Percentiles rank a stretch among this genome's conserved stretches.
Evolutionary conservation across 2,113 vertebrate genomes (phyloP).

Genomic region (Orcinus orca): DNA sequence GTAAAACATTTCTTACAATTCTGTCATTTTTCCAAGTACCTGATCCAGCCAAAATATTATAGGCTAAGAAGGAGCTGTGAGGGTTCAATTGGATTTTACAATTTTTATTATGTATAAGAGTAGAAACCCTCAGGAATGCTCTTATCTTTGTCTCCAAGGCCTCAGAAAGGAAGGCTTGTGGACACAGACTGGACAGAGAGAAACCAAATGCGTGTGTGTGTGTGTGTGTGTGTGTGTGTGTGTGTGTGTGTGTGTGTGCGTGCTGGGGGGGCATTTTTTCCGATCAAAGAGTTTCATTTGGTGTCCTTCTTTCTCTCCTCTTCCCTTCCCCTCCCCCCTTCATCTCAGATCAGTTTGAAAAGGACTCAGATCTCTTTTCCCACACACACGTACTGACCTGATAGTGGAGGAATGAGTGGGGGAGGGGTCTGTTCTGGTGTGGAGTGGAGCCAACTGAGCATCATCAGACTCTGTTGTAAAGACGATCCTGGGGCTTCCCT

Average conservation of each 20-base stretch:
- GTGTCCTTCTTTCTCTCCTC: constrained; percentile 47
- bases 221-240: background rate
- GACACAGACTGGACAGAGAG: background rate
- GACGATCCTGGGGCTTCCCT: background rate
- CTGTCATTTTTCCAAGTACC: background rate
- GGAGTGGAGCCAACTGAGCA: background rate
- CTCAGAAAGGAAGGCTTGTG: background rate
- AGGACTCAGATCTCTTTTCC: constrained; percentile 61
- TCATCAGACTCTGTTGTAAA: background rate
- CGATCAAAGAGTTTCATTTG: constrained; percentile 74
- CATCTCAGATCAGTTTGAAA: constrained; percentile 55
- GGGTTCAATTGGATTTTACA: background rate
- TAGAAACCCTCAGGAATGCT: background rate
- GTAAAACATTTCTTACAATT: background rate
- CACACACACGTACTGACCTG: constrained; percentile 38
- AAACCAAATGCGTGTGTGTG: constrained; percentile 29
- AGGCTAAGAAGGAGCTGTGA: background rate
- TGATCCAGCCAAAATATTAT: background rate
- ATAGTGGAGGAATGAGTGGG: constrained; percentile 33
- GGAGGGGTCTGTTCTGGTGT: background rate
- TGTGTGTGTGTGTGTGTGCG: background rate
- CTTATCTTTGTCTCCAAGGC: constrained; percentile 10
- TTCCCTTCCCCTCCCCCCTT: background rate
- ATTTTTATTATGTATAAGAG: background rate
- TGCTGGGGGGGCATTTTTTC: background rate